These are phyloP conservation scores for Musca vetustissima DNA, from an alignment of 1,140 invertebrate genomes.

Conservation along the genomic window DNA sequence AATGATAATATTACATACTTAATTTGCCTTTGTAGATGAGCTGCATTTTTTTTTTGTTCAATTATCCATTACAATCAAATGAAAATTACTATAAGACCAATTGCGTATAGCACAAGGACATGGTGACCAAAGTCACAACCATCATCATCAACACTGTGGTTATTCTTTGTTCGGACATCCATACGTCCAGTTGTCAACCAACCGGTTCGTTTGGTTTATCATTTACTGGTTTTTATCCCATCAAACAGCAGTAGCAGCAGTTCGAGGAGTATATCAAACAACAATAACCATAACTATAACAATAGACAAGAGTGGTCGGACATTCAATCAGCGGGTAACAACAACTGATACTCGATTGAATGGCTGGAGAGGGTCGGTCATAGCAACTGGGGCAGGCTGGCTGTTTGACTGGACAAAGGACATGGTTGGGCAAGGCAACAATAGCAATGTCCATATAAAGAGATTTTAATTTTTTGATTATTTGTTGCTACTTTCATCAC, in stretches of 20 bases:
- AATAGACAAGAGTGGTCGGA: no score
- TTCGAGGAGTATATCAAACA: neutral
- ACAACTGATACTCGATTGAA: no score
- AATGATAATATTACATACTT: conserved; percentile 1
- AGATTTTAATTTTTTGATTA: conserved; percentile 25
- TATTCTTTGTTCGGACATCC: neutral
- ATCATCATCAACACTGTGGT: conserved; percentile 5
- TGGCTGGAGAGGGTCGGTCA: no score
- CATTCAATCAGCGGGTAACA: no score
- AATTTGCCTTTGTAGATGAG: neutral
- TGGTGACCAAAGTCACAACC: neutral
- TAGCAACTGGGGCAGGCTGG: no score
- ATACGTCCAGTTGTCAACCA: neutral
- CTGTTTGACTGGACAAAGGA: no score
- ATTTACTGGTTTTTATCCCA: neutral
- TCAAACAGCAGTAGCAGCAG: no score
- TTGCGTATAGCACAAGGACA: neutral
- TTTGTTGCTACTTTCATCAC: conserved; percentile 24
- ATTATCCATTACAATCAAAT: conserved; percentile 17
- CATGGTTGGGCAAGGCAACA: conserved; percentile 1
- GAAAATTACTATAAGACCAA: conserved; percentile 1
- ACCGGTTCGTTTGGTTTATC: neutral
- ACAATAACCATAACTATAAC: conserved; percentile 3
- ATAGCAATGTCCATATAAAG: conserved; percentile 13
- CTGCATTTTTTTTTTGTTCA: neutral